These are phyloP conservation scores for Muscina levida DNA, from an alignment of 2,888 invertebrate genomes.

Conservation along the genomic window DNA sequence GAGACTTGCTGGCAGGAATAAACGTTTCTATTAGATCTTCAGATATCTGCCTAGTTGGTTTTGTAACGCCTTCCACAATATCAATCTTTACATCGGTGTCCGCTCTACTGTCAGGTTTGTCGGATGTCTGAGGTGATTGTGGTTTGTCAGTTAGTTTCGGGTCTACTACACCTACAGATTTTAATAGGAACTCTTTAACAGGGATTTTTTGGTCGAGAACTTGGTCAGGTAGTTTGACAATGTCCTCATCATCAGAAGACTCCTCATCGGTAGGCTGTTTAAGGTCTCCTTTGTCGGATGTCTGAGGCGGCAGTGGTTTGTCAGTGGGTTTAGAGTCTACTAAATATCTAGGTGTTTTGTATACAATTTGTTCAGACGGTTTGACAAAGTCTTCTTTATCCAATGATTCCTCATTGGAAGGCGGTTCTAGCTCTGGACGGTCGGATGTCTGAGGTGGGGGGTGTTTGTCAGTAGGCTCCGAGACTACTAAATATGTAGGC, in stretches of 20 bases:
- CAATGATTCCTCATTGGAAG: conserved; percentile 55
- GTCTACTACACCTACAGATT: neutral
- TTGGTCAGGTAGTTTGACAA: neutral
- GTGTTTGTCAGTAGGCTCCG: neutral
- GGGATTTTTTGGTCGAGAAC: neutral
- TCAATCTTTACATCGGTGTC: neutral
- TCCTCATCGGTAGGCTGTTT: neutral
- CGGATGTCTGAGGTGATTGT: neutral
- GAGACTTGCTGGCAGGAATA: too few relatives aligned
- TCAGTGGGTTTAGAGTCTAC: neutral
- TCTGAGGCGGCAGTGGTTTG: neutral
- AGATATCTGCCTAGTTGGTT: neutral
- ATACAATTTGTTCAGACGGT: neutral
- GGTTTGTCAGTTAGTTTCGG: neutral
- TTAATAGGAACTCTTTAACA: neutral
- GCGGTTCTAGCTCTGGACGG: neutral
- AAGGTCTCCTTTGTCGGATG: neutral
- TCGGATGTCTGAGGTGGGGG: neutral
- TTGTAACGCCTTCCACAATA: too few relatives aligned
- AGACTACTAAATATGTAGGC: too few relatives aligned
- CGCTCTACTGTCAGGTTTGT: neutral
- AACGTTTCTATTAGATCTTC: too few relatives aligned
- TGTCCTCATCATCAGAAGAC: too few relatives aligned
- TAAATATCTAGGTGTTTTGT: neutral
- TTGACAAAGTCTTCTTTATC: conserved; percentile 22